Base-by-base conservation (phyloP, 1,140 invertebrate species). In the Drosophila novamexicana region DNA sequence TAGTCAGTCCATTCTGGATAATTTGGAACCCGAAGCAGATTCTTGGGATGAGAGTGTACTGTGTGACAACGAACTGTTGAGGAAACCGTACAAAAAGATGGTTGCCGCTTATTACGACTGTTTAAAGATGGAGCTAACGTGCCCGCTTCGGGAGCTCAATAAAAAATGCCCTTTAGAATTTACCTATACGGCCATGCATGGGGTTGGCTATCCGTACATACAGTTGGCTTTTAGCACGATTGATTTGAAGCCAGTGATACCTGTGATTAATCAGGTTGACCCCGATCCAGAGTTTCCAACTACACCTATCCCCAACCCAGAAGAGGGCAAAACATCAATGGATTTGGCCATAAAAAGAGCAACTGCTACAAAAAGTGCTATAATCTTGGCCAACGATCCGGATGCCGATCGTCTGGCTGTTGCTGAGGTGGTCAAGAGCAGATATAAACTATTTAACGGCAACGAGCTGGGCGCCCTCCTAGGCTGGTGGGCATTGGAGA, bases 361-460 rank as follows among this genome's bases (percentile, higher is more conserved):
- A 0, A 95, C 98, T 90, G 78, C 93, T 45, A 94, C 95, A 75
- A 93, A 93, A 1, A 95, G 95, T 39, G 93, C 93, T 1, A 92
- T 99, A 1, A 97, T 99, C 78, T 93, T 99, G 18, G 98, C 98
- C 0, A 99, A 99, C 94, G 99, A 99, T 94, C 99, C 99, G 12
- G 99, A 99, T 93, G 98, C 99, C 9, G 99, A 99, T 94, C 94
- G 99, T 57, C 93, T 99, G 61, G 98, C 98, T 9, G 95, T 98
- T 45, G 98, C 98, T 6, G 97, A 98, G 92, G 95, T 95, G 7
- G 53, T 75, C 0, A 65, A 92, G 40, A 95, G 94, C 1, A 93
- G 95, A 56, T 99, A 98, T 98, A 96, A 97, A 81, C 94, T 99
- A 10, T 99, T 99, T 91, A 96, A 94, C 52, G 99, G 99, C 22